These are phyloP conservation scores for Drosophila orena DNA, from an alignment of 1,140 invertebrate species.

Conservation along the genomic window DNA sequence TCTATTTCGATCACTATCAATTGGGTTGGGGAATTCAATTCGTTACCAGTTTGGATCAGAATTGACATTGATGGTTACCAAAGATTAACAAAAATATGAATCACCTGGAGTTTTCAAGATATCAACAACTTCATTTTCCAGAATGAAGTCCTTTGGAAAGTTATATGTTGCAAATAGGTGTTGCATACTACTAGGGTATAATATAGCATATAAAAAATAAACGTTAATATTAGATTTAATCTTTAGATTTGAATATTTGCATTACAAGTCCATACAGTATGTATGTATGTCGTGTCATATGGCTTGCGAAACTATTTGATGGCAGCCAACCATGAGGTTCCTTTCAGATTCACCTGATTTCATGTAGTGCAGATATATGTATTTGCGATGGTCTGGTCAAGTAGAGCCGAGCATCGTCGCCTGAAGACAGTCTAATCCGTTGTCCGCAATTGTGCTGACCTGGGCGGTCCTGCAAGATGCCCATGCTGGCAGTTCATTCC, in stretches of 20 bases:
- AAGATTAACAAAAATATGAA: neutral
- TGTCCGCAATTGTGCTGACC: slow-evolving; percentile 41
- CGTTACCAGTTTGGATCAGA: slow-evolving; percentile 4
- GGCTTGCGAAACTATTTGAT: neutral
- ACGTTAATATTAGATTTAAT: too few species aligned
- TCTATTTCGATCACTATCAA: slow-evolving; percentile 16
- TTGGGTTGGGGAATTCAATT: slow-evolving; percentile 4
- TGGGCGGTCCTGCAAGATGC: slow-evolving; percentile 31
- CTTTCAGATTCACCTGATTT: slow-evolving; percentile 32
- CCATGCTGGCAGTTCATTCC: slow-evolving; percentile 10
- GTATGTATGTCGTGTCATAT: too few species aligned
- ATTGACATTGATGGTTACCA: slow-evolving; percentile 11
- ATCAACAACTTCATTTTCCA: neutral
- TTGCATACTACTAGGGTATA: neutral
- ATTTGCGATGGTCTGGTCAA: slow-evolving; percentile 32
- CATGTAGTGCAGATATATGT: slow-evolving; percentile 19
- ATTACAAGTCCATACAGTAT: neutral
- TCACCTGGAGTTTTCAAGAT: neutral
- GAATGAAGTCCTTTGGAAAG: too few species aligned
- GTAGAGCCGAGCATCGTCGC: slow-evolving; percentile 10
- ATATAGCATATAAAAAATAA: too few species aligned
- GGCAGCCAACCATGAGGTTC: neutral
- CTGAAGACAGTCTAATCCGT: slow-evolving; percentile 59
- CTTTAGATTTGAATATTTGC: neutral
- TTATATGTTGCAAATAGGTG: neutral